Evolutionary conservation across 2,797 vertebrate species (phyloP).

Genomic region (Micromesistius poutassou): DNA sequence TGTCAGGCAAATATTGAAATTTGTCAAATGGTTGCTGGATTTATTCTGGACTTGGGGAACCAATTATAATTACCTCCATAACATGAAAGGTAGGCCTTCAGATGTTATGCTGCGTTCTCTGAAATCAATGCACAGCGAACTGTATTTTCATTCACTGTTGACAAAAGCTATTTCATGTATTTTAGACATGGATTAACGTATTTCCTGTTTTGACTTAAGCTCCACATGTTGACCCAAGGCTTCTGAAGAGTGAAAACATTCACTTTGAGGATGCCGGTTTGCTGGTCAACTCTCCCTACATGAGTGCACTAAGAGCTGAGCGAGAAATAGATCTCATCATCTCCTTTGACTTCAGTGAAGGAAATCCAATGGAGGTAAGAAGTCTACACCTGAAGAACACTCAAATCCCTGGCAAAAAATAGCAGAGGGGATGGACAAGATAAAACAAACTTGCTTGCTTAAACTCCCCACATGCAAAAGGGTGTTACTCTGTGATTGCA

Average conservation of each 20-base stretch:
- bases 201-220: background rate
- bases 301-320: slow-evolving; percentile 14
- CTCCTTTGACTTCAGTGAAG: slow-evolving; percentile 25
- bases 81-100: background rate
- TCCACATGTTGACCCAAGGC: background rate
- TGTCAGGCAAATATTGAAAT: background rate
- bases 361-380: slow-evolving; percentile 23
- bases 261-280: slow-evolving; percentile 15
- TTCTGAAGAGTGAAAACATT: background rate
- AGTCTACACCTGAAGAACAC: background rate
- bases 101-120: background rate
- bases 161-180: background rate
- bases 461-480: background rate
- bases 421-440: background rate
- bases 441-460: background rate
- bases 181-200: no score
- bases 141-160: background rate
- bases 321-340: slow-evolving; percentile 26
- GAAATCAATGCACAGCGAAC: background rate
- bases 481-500: no score
- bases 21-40: background rate
- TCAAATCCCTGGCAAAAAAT: no score
- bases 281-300: slow-evolving; percentile 16
- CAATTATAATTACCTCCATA: background rate
- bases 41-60: slow-evolving; percentile 2